Evolutionary conservation across 35 echinoderm and acorn worm genomes (phyloP), one percentile per base, ranked within the genome.

Genomic region (Stichopus chloronotus): DNA sequence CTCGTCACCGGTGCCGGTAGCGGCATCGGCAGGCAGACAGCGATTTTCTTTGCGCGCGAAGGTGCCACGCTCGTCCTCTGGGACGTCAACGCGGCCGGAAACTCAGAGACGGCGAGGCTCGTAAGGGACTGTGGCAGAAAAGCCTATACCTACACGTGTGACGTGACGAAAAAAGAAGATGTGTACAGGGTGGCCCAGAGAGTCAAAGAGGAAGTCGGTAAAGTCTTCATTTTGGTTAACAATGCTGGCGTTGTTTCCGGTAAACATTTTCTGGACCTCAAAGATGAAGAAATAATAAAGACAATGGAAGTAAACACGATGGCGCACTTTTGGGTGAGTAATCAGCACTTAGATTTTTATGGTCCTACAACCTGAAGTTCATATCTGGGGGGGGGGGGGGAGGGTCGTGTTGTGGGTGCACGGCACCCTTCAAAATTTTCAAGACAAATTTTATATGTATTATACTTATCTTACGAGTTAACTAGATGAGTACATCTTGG

Each of bases 1-100:
- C 92, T 98, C 6, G 72, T 98, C 7, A 98, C 96, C 14, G 96
- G 96, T 10, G 96, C 88, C 74, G 96, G 96, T 23, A 92, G 94
- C 56, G 96, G 96, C 7, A 95, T 98, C 14, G 96, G 96, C 5
- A 81, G 81, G 14, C 83, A 87, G 5, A 93, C 86, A 4, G 81
- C 92, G 11, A 74, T 87, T 30, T 8, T 78, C 30, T 93, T 93
- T 79, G 82, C 82, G 5, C 58, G 84, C 25, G 54, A 55, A 65
- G 92, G 92, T 52, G 61, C 92, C 52, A 87, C 58, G 57, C 60
- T 93, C 22, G 92, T 93, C 6, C 84, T 93, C 8, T 93, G 92
- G 92, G 92, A 93, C 88, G 74, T 87, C 21, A 79, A 93, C 57
- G 57, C 83, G 17, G 82, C 52, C 22, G 72, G 63, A 87, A 87